phyloP scores from a whole-genome alignment of 2,888 invertebrate species.

The Leptinotarsa haldemani region DNA sequence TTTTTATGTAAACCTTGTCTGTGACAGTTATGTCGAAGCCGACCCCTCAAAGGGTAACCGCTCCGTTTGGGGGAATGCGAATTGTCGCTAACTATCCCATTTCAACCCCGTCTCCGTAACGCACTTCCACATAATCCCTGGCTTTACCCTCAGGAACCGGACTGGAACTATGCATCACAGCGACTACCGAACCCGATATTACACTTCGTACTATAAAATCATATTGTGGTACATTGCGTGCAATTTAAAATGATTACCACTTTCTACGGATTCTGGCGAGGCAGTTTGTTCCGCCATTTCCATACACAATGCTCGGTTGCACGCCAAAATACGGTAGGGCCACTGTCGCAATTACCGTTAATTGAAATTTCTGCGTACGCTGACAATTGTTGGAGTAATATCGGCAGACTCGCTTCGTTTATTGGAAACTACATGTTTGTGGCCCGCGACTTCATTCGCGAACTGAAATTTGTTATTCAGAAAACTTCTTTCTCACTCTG shows the following conservation, averaged over 20 bases:
- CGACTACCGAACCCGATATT: constrained; percentile 51
- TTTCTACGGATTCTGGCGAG: constrained; percentile 43
- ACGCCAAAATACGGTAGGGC: constrained; percentile 21
- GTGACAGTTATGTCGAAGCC: constrained; percentile 63
- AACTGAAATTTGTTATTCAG: background rate
- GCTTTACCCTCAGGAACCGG: constrained; percentile 58
- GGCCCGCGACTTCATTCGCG: no score
- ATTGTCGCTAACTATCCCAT: constrained; percentile 66
- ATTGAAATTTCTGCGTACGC: constrained; percentile 32
- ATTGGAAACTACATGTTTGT: background rate
- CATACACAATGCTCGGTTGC: constrained; percentile 34
- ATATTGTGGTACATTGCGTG: constrained; percentile 55
- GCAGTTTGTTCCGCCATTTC: constrained; percentile 43
- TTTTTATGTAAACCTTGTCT: constrained; percentile 65
- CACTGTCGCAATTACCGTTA: constrained; percentile 36
- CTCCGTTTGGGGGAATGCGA: constrained; percentile 65
- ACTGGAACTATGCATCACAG: constrained; percentile 46
- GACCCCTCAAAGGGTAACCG: constrained; percentile 64
- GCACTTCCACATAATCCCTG: constrained; percentile 61
- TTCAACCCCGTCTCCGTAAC: constrained; percentile 59
- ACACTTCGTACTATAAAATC: constrained; percentile 54
- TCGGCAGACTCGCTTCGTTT: constrained; percentile 25
- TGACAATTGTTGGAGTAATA: constrained; percentile 27
- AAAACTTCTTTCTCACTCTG: background rate
- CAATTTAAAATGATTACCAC: constrained; percentile 57